A percentile compares a stretch with the other conserved stretches of the same genome.
Conservation (phyloP, 1,140 invertebrate species). For the Holotrichia oblita region DNA sequence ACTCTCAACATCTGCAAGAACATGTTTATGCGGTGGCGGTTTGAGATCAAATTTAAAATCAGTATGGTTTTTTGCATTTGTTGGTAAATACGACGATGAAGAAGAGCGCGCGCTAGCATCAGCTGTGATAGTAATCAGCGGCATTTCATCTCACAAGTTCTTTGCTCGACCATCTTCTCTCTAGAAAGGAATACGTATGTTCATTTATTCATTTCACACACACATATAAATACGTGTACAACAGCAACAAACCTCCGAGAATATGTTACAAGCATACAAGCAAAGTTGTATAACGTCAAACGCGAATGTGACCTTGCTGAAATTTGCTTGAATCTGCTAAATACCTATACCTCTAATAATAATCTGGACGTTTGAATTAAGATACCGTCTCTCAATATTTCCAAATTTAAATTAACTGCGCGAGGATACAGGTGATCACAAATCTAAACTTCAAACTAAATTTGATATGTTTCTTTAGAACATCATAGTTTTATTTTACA, state of each 20-base stretch:
- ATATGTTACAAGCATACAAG: background rate
- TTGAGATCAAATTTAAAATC: conserved; percentile 35
- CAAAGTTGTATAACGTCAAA: too few species aligned
- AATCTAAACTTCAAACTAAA: too few species aligned
- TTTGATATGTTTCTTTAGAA: too few species aligned
- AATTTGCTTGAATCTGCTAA: too few species aligned
- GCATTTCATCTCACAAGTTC: conserved; percentile 16
- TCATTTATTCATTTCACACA: conserved; percentile 43
- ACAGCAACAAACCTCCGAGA: background rate
- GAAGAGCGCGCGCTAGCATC: conserved; percentile 12
- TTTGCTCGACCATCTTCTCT: conserved; percentile 26
- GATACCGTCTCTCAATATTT: too few species aligned
- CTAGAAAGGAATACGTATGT: conserved; percentile 43
- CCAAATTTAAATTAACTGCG: too few species aligned
- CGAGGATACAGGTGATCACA: too few species aligned
- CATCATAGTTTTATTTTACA: too few species aligned
- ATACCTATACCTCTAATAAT: too few species aligned
- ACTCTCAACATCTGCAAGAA: background rate
- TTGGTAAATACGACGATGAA: conserved; percentile 18
- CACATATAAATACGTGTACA: background rate
- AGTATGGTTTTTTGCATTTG: conserved; percentile 10
- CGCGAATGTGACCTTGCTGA: too few species aligned
- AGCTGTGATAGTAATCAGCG: conserved; percentile 14
- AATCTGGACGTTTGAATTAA: too few species aligned
- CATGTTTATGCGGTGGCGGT: conserved; percentile 3